phyloP scores from a whole-genome alignment of 2,888 invertebrate species.

The Cryptus viduatorius region DNA sequence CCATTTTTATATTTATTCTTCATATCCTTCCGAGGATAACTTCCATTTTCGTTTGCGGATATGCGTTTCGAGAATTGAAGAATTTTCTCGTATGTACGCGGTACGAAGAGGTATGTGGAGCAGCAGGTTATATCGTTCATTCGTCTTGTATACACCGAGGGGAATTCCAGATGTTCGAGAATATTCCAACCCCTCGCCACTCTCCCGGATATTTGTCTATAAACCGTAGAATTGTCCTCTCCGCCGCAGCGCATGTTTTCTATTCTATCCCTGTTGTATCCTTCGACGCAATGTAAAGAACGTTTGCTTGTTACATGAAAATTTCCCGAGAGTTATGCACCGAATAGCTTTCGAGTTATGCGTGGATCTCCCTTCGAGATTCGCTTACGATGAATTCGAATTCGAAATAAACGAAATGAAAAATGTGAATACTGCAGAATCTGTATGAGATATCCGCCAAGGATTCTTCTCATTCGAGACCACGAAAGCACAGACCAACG shows the following conservation, averaged over 20 bases:
- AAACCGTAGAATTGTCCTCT: constrained; percentile 40
- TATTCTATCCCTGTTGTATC: constrained; percentile 3
- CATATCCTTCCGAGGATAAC: neutral
- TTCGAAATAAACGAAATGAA: neutral
- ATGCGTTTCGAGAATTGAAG: constrained; percentile 41
- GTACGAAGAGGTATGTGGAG: neutral
- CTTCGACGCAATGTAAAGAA: constrained; percentile 18
- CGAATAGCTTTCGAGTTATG: neutral
- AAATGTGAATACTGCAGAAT: neutral
- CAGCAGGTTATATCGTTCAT: constrained; percentile 25
- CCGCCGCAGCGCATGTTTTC: constrained; percentile 13
- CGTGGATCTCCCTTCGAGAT: neutral
- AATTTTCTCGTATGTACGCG: constrained; percentile 25
- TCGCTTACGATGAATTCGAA: neutral
- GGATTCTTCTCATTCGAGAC: neutral
- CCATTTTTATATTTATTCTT: neutral
- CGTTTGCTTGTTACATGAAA: constrained; percentile 3
- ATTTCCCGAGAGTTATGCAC: neutral
- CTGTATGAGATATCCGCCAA: neutral
- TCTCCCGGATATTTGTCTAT: constrained; percentile 26
- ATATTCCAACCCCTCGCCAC: constrained; percentile 10
- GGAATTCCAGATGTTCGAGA: constrained; percentile 51
- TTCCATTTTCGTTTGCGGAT: constrained; percentile 33
- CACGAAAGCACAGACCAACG: neutral
- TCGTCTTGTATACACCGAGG: constrained; percentile 36